Conservation (phyloP, 2,888 invertebrate genomes). For the Cyclophora punctaria region DNA sequence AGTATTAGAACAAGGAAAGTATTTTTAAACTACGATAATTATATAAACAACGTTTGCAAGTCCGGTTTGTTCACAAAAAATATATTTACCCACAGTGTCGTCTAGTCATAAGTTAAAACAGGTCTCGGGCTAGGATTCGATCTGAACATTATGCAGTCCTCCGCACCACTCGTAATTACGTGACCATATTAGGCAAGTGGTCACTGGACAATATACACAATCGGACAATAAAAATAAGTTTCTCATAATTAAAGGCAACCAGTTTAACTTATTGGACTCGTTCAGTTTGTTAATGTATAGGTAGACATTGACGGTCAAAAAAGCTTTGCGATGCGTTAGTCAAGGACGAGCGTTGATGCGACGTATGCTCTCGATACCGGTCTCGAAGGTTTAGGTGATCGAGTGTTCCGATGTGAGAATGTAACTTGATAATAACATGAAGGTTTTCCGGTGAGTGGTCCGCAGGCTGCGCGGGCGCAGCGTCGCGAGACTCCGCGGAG, state of each 20-base stretch:
- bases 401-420: constrained; percentile 32
- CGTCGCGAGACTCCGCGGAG: constrained; percentile 24
- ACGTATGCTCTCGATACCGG: constrained; percentile 26
- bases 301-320: constrained; percentile 1
- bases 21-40: constrained; percentile 10
- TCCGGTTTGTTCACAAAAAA: constrained; percentile 17
- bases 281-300: constrained; percentile 8
- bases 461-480: constrained; percentile 29
- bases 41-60: constrained; percentile 16
- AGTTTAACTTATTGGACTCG: constrained; percentile 2
- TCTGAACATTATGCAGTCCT: constrained; percentile 16
- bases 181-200: constrained; percentile 17
- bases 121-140: constrained; percentile 16
- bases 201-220: constrained; percentile 14
- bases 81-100: constrained; percentile 20
- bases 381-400: constrained; percentile 45
- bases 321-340: constrained; percentile 12
- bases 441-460: constrained; percentile 48
- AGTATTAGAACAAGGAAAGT: neutral
- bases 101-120: constrained; percentile 16
- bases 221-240: constrained; percentile 18
- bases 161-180: constrained; percentile 12
- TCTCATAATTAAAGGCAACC: constrained; percentile 18
- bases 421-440: constrained; percentile 49
- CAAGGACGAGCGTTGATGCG: constrained; percentile 10